These are phyloP conservation scores for Leptogaster cylindrica DNA, from an alignment of 2,888 invertebrate species.

Conservation along the genomic window DNA sequence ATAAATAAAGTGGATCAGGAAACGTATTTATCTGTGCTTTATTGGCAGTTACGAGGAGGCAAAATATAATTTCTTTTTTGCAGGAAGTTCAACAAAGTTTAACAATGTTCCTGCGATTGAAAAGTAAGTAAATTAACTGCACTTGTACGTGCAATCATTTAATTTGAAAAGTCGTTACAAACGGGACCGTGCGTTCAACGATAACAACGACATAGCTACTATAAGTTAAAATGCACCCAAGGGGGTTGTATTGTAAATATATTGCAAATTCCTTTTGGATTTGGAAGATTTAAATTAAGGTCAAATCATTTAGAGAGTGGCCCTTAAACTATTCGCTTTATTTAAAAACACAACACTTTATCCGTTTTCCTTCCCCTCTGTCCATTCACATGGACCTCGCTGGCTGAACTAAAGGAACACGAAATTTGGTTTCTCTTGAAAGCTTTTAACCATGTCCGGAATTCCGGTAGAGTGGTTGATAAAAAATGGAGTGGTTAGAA, in stretches of 20 bases:
- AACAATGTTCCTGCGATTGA: background rate
- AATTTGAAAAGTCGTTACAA: background rate
- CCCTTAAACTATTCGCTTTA: no score
- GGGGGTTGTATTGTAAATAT: no score
- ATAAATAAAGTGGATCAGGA: background rate
- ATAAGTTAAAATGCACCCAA: no score
- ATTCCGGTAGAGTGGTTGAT: constrained; percentile 25
- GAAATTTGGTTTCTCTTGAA: constrained; percentile 28
- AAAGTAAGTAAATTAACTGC: constrained; percentile 13
- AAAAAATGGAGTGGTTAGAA: no score
- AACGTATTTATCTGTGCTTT: background rate
- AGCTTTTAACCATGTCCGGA: constrained; percentile 16
- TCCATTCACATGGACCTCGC: no score
- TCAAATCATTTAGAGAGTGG: no score
- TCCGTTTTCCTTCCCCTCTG: no score
- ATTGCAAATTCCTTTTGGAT: no score
- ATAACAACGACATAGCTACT: background rate
- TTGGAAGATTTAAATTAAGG: no score
- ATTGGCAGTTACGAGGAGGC: constrained; percentile 7
- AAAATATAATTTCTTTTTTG: constrained; percentile 20
- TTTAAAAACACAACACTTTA: no score
- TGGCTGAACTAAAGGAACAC: constrained; percentile 3
- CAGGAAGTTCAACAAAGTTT: background rate
- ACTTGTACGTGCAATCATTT: constrained; percentile 28
- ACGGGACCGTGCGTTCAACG: no score